Percentiles rank a stretch among this genome's conserved stretches.
These are phyloP conservation scores for Zaprionus lachaisei DNA, from an alignment of 1,140 invertebrate species.

Conservation along the genomic window DNA sequence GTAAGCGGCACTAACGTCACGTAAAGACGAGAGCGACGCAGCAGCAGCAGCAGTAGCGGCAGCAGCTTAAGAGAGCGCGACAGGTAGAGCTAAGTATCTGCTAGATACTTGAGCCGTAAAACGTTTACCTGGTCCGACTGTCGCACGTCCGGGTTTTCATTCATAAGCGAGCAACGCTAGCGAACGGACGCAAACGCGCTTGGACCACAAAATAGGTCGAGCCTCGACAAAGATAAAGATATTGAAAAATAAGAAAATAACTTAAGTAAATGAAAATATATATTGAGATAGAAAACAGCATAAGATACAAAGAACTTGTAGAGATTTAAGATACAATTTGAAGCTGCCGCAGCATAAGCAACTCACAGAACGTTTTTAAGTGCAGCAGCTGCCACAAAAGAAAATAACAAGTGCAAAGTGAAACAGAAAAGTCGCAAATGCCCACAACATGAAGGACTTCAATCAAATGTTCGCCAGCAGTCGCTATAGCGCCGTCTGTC, in stretches of 20 bases:
- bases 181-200: conserved; percentile 70
- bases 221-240: conserved; percentile 4
- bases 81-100: conserved; percentile 33
- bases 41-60: not conserved
- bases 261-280: not conserved
- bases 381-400: conserved; percentile 35
- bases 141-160: conserved; percentile 69
- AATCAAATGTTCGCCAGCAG: conserved; percentile 68
- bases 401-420: conserved; percentile 9
- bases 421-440: conserved; percentile 16
- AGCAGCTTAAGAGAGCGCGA: conserved; percentile 13
- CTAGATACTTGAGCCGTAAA: conserved; percentile 55
- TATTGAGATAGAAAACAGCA: not conserved
- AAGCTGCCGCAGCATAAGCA: conserved; percentile 51
- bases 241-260: not conserved
- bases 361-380: conserved; percentile 62
- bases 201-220: conserved; percentile 27
- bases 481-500: conserved; percentile 75
- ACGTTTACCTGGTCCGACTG: conserved; percentile 64
- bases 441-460: conserved; percentile 76
- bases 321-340: conserved; percentile 20
- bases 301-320: not conserved
- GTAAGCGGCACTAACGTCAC: conserved; percentile 15
- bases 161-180: conserved; percentile 79
- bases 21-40: conserved; percentile 9